Evolutionary conservation across 2,113 vertebrate species (phyloP), one percentile per base, ranked within the genome.

Genomic region (Nibea coibor): DNA sequence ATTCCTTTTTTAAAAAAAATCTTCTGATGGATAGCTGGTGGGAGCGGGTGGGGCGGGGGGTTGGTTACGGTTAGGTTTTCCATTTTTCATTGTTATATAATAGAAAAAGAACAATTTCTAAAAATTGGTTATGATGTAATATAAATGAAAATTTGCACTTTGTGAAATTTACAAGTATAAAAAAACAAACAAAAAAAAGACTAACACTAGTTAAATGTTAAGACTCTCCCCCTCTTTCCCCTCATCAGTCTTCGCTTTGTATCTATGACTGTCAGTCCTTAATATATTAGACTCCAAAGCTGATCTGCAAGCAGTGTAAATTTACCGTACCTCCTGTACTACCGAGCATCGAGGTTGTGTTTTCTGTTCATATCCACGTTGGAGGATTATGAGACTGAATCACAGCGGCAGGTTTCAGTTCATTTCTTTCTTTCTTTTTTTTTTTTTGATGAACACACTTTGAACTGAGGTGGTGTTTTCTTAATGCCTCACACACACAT

Each of bases 181-280:
- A 89, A 89, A 82, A 90, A 80, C 35, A 39, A 39, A 7, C 1
- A 87, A 93, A 92, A 89, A 82, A 90, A 80, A 91, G 91, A 90
- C 87, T 90, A 95, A 95, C 92, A 95, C 93, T 94, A 95, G 94
- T 90, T 93, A 89, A 20, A 92, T 93, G 76, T 90, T 83, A 86
- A 96, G 92, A 88, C 64, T 71, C 69, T 61, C 48, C 50, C 67
- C 80, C 17, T 42, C 2, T 84, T 75, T 83, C 67, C 50, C 71
- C 80, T 82, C 54, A 53, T 86, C 66, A 67, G 78, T 86, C 81
- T 88, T 88, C 82, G 75, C 76, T 87, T 88, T 90, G 61, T 91
- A 58, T 91, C 83, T 86, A 43, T 81, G 76, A 88, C 80, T 80
- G 87, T 90, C 83, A 53, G 80, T 84, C 71, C 82, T 39, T 82